Evolutionary conservation across 2,888 invertebrate species (phyloP).

Genomic region (Iselma pallidipennis): DNA sequence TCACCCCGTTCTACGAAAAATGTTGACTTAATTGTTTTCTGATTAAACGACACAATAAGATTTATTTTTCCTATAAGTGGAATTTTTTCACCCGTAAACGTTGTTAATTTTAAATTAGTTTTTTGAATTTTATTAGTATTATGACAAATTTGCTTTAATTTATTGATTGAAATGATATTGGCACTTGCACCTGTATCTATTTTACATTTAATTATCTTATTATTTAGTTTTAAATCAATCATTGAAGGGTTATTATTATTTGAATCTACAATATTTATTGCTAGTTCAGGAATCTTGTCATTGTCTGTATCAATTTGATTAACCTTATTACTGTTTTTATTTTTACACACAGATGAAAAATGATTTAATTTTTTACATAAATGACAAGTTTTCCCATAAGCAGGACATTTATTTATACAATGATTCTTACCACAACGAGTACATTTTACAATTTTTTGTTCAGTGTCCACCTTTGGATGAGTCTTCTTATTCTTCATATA

Average conservation of each 20-base stretch:
- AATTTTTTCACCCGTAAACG: constrained; percentile 22
- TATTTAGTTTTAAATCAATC: constrained; percentile 19
- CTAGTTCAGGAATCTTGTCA: no score
- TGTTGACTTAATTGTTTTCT: background rate
- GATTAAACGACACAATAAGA: constrained; percentile 13
- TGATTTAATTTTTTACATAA: no score
- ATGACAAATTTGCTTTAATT: background rate
- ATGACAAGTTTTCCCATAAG: no score
- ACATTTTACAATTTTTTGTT: no score
- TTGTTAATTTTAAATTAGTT: constrained; percentile 13
- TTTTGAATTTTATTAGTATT: constrained; percentile 17
- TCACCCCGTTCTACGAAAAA: constrained; percentile 1
- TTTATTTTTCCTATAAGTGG: constrained; percentile 23
- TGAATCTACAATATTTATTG: no score
- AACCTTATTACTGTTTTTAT: no score
- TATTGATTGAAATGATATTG: constrained; percentile 23
- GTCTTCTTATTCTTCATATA: no score
- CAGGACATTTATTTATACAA: background rate
- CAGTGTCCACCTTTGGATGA: no score
- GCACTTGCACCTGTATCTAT: constrained; percentile 22
- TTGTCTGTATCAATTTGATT: no score
- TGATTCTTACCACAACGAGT: no score
- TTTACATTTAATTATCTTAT: constrained; percentile 13
- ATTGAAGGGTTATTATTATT: background rate
- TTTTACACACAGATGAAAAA: no score